phyloP scores from a whole-genome alignment of 2,113 vertebrate genomes.

The Asarcornis scutulata region DNA sequence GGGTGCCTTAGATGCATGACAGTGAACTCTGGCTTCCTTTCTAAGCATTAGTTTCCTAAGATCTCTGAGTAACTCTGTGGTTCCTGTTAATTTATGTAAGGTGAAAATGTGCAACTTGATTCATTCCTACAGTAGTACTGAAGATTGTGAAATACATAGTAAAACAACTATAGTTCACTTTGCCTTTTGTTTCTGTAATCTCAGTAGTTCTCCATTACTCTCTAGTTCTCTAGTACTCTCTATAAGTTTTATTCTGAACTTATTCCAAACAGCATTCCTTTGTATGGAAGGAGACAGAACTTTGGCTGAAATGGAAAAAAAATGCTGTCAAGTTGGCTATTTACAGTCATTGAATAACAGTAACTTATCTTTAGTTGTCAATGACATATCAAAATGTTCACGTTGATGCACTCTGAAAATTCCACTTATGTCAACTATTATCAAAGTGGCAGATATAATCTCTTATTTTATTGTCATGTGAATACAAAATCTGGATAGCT shows the following conservation, averaged over 20 bases:
- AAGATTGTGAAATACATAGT: neutral
- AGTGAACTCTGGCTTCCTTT: neutral
- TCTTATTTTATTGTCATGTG: neutral
- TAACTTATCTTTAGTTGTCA: neutral
- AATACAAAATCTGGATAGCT: neutral
- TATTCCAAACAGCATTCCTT: neutral
- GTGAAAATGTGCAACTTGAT: neutral
- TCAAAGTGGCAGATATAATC: neutral
- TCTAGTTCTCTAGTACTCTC: no score
- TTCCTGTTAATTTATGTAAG: neutral
- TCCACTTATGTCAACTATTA: neutral
- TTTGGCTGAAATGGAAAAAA: slow-evolving; percentile 28
- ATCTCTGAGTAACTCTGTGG: neutral
- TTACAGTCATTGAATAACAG: neutral
- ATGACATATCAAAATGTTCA: neutral
- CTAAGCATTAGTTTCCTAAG: neutral
- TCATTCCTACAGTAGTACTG: neutral
- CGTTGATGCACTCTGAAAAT: neutral
- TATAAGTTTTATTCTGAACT: neutral
- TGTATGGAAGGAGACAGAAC: neutral
- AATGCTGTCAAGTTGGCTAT: neutral
- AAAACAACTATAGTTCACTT: neutral
- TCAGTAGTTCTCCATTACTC: neutral
- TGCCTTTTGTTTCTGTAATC: neutral
- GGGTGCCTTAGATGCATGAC: neutral